A percentile compares a stretch with the other conserved stretches of the same genome.
Conservation (phyloP, 2,888 invertebrate genomes). For the Hanleya hanleyi region DNA sequence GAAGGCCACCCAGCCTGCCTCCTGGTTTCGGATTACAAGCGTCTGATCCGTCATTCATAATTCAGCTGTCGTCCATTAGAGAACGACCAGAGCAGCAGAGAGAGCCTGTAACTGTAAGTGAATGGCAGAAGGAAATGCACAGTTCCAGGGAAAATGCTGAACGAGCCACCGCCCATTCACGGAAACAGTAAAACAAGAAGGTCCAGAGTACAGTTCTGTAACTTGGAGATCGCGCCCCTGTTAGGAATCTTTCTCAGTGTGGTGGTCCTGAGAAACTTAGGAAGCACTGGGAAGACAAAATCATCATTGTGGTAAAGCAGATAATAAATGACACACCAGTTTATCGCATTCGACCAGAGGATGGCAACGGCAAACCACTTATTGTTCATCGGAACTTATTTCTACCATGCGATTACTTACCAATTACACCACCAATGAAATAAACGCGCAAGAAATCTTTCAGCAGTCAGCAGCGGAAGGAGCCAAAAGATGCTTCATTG, state of each 20-base stretch:
- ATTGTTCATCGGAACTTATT: slow-evolving; percentile 22
- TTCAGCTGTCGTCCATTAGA: no score
- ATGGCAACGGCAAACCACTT: neutral
- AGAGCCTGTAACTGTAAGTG: slow-evolving; percentile 1
- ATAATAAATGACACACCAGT: slow-evolving; percentile 20
- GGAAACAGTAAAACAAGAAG: slow-evolving; percentile 4
- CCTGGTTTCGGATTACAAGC: slow-evolving; percentile 19
- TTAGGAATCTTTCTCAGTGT: slow-evolving; percentile 17
- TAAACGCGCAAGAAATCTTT: neutral
- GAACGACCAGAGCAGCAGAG: neutral
- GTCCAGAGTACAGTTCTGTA: neutral
- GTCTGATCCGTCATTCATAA: no score
- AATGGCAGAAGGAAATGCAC: slow-evolving; percentile 14
- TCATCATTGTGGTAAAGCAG: slow-evolving; percentile 1
- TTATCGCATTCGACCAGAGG: slow-evolving; percentile 15
- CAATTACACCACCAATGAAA: neutral
- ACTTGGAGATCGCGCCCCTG: slow-evolving; percentile 18
- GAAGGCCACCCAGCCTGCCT: slow-evolving; percentile 19
- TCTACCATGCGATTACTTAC: slow-evolving; percentile 13
- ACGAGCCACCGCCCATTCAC: neutral
- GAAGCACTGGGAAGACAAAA: slow-evolving; percentile 23
- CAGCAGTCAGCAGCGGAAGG: no score
- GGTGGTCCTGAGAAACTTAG: slow-evolving; percentile 20
- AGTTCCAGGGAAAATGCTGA: slow-evolving; percentile 1
- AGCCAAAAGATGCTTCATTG: no score